phyloP scores from a whole-genome alignment of 23 tunicate species.

The Trididemnum nubilum region DNA sequence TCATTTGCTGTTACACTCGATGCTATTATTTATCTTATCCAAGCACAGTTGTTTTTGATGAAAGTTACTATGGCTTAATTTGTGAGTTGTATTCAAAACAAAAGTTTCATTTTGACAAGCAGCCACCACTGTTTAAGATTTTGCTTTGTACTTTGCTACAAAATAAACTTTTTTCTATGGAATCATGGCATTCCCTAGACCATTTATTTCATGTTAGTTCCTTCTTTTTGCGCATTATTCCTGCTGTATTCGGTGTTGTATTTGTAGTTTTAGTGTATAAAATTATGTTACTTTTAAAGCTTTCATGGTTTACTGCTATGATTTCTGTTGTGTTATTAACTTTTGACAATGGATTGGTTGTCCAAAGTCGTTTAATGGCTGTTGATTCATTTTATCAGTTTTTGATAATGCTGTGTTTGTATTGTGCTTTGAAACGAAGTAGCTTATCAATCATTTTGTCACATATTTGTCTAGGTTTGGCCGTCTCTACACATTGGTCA shows the following conservation, averaged over 20 bases:
- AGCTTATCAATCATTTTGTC: neutral
- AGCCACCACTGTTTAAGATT: slow-evolving; percentile 28
- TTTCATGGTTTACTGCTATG: neutral
- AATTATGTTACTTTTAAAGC: neutral
- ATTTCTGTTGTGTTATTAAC: neutral
- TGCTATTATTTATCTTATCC: neutral
- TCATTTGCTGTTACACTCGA: no score
- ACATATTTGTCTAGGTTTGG: slow-evolving; percentile 1
- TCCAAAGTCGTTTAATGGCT: slow-evolving; percentile 16
- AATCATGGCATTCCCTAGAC: neutral
- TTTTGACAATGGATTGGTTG: slow-evolving; percentile 25
- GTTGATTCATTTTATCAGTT: slow-evolving; percentile 14
- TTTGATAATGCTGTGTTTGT: neutral
- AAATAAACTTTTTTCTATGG: neutral
- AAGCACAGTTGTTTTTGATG: slow-evolving; percentile 20
- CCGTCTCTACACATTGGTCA: neutral
- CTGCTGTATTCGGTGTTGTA: neutral
- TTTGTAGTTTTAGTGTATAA: neutral
- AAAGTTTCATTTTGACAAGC: slow-evolving; percentile 16
- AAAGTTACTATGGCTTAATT: slow-evolving; percentile 10
- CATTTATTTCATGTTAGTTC: neutral
- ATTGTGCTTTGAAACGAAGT: neutral
- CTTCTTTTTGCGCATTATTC: neutral
- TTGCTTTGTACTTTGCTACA: neutral
- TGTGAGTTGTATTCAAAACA: slow-evolving; percentile 15